Percentiles rank a stretch among this genome's conserved stretches.
These are phyloP conservation scores for Scaptomyza graminum DNA, from an alignment of 1,140 invertebrate species.

Conservation along the genomic window DNA sequence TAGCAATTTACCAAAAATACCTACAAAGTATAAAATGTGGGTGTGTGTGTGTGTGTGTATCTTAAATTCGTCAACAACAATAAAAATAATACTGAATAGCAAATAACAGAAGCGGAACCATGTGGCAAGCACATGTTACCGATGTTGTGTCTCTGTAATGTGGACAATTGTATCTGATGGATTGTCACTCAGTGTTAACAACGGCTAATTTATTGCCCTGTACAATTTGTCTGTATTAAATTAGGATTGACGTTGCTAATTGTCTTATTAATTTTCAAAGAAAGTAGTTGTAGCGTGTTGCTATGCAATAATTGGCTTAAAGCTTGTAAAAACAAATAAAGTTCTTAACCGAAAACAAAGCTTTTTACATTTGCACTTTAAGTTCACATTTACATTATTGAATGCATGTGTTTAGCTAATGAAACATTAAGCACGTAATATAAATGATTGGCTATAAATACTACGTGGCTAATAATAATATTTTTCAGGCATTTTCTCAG, in stretches of 20 bases:
- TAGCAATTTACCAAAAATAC: too few relatives aligned
- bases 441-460: conserved; percentile 24
- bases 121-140: conserved; percentile 30
- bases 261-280: not conserved
- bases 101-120: conserved; percentile 43
- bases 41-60: conserved; percentile 10
- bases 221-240: conserved; percentile 4
- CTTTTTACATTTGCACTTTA: not conserved
- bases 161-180: conserved; percentile 21
- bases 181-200: conserved; percentile 13
- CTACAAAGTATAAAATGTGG: not conserved
- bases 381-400: too few relatives aligned
- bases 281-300: conserved; percentile 21
- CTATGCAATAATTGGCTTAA: conserved; percentile 7
- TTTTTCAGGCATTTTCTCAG: not conserved
- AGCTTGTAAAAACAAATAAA: not conserved
- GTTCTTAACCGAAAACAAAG: too few relatives aligned
- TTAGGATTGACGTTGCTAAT: conserved; percentile 11
- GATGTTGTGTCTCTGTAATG: conserved; percentile 8
- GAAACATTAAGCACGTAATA: conserved; percentile 17
- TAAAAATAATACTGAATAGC: conserved; percentile 38
- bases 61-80: conserved; percentile 58
- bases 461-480: conserved; percentile 9
- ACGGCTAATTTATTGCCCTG: conserved; percentile 14
- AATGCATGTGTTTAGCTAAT: too few relatives aligned